These are phyloP conservation scores for human (Homo sapiens) DNA, from an alignment of 2,113 vertebrate genomes.

Conservation along the genomic window DNA sequence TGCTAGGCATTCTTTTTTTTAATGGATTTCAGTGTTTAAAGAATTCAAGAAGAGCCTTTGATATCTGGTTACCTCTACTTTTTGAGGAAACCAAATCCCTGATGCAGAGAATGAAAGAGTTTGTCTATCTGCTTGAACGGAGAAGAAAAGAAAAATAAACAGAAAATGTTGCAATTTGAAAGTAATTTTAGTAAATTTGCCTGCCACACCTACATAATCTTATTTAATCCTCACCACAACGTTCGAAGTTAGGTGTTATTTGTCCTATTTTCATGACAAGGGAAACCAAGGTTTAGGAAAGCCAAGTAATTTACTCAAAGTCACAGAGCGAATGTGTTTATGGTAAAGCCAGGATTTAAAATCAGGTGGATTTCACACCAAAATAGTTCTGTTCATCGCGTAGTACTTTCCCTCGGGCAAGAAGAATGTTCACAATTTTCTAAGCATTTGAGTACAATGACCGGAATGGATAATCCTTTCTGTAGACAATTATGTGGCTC, in stretches of 20 bases:
- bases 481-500: not conserved
- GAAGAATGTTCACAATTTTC: not conserved
- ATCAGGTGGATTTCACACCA: not conserved
- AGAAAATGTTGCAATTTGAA: not conserved
- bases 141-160: not conserved
- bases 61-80: not conserved
- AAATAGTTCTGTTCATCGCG: not conserved
- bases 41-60: not conserved
- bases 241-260: not conserved
- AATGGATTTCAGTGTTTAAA: not conserved
- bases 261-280: not conserved
- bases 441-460: not conserved
- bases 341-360: not conserved
- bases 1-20: not conserved
- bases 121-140: not conserved
- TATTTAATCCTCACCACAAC: not conserved
- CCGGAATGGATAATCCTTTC: not conserved
- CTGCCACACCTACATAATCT: not conserved
- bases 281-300: not conserved
- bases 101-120: not conserved
- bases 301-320: not conserved
- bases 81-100: not conserved
- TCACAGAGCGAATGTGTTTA: not conserved
- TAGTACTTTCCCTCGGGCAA: not conserved
- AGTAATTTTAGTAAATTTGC: constrained; percentile 17